phyloP scores from a whole-genome alignment of 2,888 invertebrate genomes.

The Chaetogeoica ovagalla region DNA sequence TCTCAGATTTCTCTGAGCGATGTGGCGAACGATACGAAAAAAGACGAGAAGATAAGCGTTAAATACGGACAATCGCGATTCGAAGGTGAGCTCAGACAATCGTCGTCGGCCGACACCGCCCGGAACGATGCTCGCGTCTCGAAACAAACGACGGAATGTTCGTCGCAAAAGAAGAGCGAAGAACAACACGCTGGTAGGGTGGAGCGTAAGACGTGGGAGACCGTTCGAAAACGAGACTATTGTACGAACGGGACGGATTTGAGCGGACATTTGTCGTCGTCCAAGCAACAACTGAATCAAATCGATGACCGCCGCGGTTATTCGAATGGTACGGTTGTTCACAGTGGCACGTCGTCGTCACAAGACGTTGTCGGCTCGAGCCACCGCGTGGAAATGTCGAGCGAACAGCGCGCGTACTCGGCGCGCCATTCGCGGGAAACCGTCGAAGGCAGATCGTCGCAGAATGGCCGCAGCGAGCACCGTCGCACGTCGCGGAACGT shows the following conservation, averaged over 20 bases:
- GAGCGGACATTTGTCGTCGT: not conserved
- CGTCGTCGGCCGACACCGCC: not conserved
- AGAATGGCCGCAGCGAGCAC: no score
- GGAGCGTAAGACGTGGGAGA: constrained; percentile 46
- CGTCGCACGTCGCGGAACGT: no score
- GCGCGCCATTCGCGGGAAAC: not conserved
- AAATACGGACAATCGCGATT: constrained; percentile 24
- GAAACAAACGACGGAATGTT: constrained; percentile 12
- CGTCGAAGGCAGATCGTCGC: no score
- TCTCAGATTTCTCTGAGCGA: constrained; percentile 69
- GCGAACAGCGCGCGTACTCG: constrained; percentile 4
- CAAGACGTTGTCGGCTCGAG: not conserved
- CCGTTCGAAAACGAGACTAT: constrained; percentile 28
- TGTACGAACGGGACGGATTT: constrained; percentile 12
- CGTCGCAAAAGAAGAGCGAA: constrained; percentile 21
- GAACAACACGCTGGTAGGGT: not conserved
- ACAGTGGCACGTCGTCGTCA: no score
- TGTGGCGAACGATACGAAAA: constrained; percentile 59
- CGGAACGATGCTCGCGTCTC: not conserved
- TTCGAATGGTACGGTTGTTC: not conserved
- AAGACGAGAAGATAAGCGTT: constrained; percentile 26
- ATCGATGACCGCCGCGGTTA: not conserved
- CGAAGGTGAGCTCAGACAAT: constrained; percentile 27
- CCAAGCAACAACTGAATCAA: constrained; percentile 5
- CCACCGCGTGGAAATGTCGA: not conserved